These are phyloP conservation scores for Opisthograptis luteolata DNA, from an alignment of 2,888 invertebrate genomes.

Conservation along the genomic window DNA sequence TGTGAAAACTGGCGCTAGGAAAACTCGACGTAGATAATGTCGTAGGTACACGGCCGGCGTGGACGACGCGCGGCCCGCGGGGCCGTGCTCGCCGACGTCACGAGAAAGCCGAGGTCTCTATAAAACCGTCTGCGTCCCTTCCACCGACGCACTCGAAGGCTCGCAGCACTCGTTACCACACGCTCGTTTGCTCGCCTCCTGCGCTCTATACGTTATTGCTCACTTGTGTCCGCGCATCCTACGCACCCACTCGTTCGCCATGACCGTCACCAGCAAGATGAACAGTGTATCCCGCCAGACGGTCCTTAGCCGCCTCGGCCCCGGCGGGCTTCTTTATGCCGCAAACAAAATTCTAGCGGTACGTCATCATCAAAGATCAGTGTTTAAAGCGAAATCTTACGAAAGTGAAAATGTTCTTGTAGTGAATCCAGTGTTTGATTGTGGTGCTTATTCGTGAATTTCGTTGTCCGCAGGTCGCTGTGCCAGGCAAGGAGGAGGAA, in stretches of 20 bases:
- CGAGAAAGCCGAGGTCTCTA: slow-evolving; percentile 77
- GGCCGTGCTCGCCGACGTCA: slow-evolving; percentile 72
- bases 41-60: no score
- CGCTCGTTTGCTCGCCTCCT: slow-evolving; percentile 63
- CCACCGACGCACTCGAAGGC: slow-evolving; percentile 74
- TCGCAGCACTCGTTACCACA: slow-evolving; percentile 62
- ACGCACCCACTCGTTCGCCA: slow-evolving; percentile 63
- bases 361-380: slow-evolving; percentile 65
- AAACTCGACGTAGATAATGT: slow-evolving; percentile 56
- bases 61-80: slow-evolving; percentile 48
- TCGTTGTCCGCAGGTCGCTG: slow-evolving; percentile 80
- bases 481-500: slow-evolving; percentile 78
- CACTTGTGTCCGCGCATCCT: slow-evolving; percentile 63
- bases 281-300: slow-evolving; percentile 82
- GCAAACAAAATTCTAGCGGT: slow-evolving; percentile 82
- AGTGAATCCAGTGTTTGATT: slow-evolving; percentile 47
- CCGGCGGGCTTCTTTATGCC: slow-evolving; percentile 78
- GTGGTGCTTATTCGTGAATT: slow-evolving; percentile 71
- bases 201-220: slow-evolving; percentile 57
- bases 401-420: slow-evolving; percentile 45
- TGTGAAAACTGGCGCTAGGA: slow-evolving; percentile 68
- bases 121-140: slow-evolving; percentile 71
- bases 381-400: slow-evolving; percentile 42
- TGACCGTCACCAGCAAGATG: slow-evolving; percentile 83
- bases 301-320: slow-evolving; percentile 76